Base-by-base conservation (phyloP, 2,113 vertebrate species). In the Anguilla japonica region DNA sequence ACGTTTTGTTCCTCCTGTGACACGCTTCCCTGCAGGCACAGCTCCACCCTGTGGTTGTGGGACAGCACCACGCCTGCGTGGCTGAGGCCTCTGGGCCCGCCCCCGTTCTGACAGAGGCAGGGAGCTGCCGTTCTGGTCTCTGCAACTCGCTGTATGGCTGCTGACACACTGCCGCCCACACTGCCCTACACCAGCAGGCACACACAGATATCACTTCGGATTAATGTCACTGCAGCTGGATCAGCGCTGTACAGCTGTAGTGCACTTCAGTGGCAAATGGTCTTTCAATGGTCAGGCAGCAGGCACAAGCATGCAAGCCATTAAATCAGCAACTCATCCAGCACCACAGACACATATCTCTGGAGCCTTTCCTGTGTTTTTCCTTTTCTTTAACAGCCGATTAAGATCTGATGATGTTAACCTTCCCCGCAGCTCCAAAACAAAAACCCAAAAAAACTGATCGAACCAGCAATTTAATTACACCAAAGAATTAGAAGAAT, bases 121-220 rank as follows among this genome's bases (percentile, higher is more conserved):
- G 53, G 29, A 41, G 41, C 39, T 46, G 41, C 60, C 53, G 81
- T 3, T 81, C 78, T 34, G 84, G 81, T 57, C 53, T 34, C 43
- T 39, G 87, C 26, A 71, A 40, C 53, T 79, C 56, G 88, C 83
- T 81, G 88, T 85, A 84, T 83, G 82, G 80, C 88, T 89, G 82
- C 53, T 82, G 41, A 85, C 86, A n/a, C n/a, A 79, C 71, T 78
- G 63, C 88, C 89, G 50, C 56, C 86, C 16, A 40, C 8, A 40
- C 34, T 82, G 46, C 81, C 22, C 60, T 9, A 50, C 5, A 11
- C 78, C 18, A 40, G 29, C 34, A 82, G 1, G 82, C 13, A 86
- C 18, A 84, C 26, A 87, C 67, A 88, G 22, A 83, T 46, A 20
- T 83, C 29, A 83, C 56, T 41, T 22, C 41, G 79, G 40, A 80